These are phyloP conservation scores for Drosophila arizonae DNA, from an alignment of 1,140 invertebrate genomes.

Conservation along the genomic window DNA sequence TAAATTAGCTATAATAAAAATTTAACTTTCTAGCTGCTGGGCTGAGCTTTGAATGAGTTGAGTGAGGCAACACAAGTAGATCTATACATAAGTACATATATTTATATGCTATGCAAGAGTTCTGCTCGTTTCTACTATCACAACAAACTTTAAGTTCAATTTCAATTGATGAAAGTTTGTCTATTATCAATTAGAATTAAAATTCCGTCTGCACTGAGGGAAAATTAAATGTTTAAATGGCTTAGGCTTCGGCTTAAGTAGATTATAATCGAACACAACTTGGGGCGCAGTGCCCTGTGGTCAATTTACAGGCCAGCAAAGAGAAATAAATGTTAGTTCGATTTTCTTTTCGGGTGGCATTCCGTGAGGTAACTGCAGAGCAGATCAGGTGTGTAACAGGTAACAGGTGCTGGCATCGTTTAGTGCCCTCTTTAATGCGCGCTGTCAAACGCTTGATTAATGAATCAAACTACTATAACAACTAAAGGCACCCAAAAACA, in stretches of 20 bases:
- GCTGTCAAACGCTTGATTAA: constrained; percentile 60
- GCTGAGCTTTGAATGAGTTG: neutral
- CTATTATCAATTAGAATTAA: neutral
- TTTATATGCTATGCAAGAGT: no score
- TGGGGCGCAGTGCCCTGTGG: no score
- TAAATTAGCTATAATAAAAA: neutral
- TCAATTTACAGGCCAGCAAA: neutral
- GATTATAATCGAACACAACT: constrained; percentile 8
- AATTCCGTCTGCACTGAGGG: neutral
- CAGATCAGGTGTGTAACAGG: constrained; percentile 42
- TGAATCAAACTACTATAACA: constrained; percentile 59
- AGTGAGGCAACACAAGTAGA: neutral
- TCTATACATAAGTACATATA: neutral
- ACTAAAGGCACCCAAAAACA: constrained; percentile 55
- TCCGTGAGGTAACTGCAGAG: constrained; percentile 39
- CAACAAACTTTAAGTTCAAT: neutral
- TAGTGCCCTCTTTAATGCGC: constrained; percentile 12
- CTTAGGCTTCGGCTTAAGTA: neutral
- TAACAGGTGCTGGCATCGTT: constrained; percentile 1
- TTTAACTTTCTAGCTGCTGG: constrained; percentile 1
- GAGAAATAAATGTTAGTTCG: neutral
- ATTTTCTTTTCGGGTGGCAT: constrained; percentile 17
- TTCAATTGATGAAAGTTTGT: neutral
- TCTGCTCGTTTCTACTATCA: no score
- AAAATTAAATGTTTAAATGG: constrained; percentile 22